Evolutionary conservation across 2,797 vertebrate species (phyloP), one percentile per base, ranked within the genome.

Genomic region (Petrocephalus schoutedeni): DNA sequence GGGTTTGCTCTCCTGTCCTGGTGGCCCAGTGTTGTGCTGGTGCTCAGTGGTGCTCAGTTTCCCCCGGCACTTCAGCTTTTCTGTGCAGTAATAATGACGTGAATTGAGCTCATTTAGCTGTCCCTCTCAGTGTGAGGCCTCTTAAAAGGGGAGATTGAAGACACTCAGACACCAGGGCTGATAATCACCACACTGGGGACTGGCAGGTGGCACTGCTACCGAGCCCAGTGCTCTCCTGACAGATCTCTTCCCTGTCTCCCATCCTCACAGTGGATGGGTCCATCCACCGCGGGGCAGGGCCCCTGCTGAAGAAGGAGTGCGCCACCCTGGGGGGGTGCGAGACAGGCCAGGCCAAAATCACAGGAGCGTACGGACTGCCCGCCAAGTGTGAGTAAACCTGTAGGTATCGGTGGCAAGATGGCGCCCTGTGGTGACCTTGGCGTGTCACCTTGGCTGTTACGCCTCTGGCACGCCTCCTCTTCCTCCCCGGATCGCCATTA

Each of bases 261-360:
- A 28, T 4, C 4, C 61, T 64, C 86, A 36, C 90, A 98, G 97
- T 98, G 95, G 97, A 98, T 64, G 97, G 97, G 89, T 97, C 97
- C 28, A 97, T 98, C 91, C 97, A 97, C 91, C 94, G 94, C 0
- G 93, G 95, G 1, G 97, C 97, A 0, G 97, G 97, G 21, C 96
- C 96, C 1, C 88, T 96, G 91, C 94, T 98, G 19, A 96, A 93
- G 59, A 94, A 96, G 61, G 97, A 98, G 90, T 98, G 97, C 82
- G 93, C 95, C 77, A 95, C 96, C 57, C 95, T 98, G 61, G 92
- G 93, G 3, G 96, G 95, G 89, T 98, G 97, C 7, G 95, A 96
- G 89, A 97, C 97, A 0, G 97, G 97, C 90, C 93, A 97, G 89
- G 96, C 97, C 91, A 98, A 98, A 93, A 96, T 98, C 91, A 97